Evolutionary conservation across 2,113 vertebrate species (phyloP), one percentile per base, ranked within the genome.

Genomic region (Bostrychus sinensis): DNA sequence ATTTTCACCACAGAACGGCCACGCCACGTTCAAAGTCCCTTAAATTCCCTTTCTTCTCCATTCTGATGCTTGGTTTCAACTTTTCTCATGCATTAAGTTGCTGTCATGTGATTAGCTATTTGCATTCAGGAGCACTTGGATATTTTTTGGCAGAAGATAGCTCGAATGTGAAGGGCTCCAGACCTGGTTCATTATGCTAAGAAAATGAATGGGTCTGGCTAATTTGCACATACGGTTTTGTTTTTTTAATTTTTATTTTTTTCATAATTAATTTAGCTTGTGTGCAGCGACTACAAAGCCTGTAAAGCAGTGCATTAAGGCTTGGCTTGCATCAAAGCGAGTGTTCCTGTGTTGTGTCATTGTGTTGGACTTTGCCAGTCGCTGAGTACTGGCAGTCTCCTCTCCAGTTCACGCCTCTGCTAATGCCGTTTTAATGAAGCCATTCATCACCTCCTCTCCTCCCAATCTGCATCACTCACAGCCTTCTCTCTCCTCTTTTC

Each of bases 351-450:
- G 36, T 55, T 70, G 76, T 59, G 65, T 64, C 71, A 7, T 43
- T 64, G 57, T 60, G 42, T 70, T 77, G 50, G 30, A 68, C 70
- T 28, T 68, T 54, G 63, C 72, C 62, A 65, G 67, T 66, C 22
- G 10, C 38, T 16, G 66, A 71, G 48, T 17, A 7, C 62, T 78
- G 65, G 58, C 71, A 70, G 69, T 63, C 73, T 9, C 56, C 66
- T 62, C 79, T 83, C 14, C 62, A 74, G 78, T 86, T 89, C 83
- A 78, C 78, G 78, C 85, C 75, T 86, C 80, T 77, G 73, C 77
- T 93, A 92, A 93, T 92, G 86, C 87, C 55, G 81, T 89, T 93
- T 92, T 93, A 92, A 93, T 93, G 89, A 92, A 91, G 89, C 72
- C 77, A 89, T 92, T 90, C 86, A 92, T 93, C 90, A 89, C 70